phyloP scores from a whole-genome alignment of 2,113 vertebrate genomes.

The Labeo catla region DNA sequence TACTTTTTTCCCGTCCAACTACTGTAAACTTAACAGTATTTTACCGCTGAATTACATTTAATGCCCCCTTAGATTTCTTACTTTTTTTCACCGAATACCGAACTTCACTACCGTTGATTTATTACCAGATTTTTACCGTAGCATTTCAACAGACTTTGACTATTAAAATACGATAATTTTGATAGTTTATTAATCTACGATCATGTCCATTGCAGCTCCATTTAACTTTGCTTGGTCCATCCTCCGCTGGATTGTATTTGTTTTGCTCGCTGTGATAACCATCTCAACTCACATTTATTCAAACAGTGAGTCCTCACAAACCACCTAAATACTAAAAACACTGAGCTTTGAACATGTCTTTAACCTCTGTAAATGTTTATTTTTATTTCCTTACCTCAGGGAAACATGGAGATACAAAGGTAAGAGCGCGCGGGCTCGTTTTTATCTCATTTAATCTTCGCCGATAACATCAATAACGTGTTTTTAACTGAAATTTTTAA shows the following conservation, averaged over 20 bases:
- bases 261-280: constrained; percentile 45
- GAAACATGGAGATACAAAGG: not conserved
- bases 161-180: too few species aligned
- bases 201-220: constrained; percentile 22
- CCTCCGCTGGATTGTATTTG: constrained; percentile 62
- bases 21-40: not conserved
- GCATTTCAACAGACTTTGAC: not conserved
- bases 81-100: not conserved
- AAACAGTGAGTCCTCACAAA: constrained; percentile 45
- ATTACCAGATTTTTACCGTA: not conserved
- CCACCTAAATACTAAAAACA: not conserved
- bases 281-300: constrained; percentile 13
- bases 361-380: not conserved
- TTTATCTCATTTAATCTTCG: not conserved
- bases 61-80: not conserved
- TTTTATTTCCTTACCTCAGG: not conserved
- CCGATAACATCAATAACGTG: not conserved
- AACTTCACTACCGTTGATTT: not conserved
- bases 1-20: not conserved
- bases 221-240: constrained; percentile 53
- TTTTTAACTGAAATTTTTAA: not conserved
- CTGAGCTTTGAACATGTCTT: not conserved
- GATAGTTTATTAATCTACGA: not conserved
- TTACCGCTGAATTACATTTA: not conserved
- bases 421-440: not conserved